Conservation (phyloP, 2,113 vertebrate species). For the Oryzias javanicus region DNA sequence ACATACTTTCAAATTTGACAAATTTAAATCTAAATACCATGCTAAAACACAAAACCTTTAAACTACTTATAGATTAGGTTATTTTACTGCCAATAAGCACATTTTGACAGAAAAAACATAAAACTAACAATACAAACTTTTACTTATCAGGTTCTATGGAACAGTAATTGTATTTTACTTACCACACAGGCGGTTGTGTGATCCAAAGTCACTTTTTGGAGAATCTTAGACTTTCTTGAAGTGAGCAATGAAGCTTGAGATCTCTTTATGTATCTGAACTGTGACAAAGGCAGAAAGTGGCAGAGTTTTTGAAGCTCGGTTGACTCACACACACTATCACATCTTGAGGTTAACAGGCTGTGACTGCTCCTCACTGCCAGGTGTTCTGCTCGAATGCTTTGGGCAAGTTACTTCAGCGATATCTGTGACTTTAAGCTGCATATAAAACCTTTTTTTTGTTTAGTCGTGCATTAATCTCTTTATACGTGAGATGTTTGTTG, state of each 20-base stretch:
- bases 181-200: conserved; percentile 41
- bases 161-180: conserved; percentile 35
- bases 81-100: too few species aligned
- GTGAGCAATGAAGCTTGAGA: conserved; percentile 21
- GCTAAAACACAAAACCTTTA: too few species aligned
- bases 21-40: too few species aligned
- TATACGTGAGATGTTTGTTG: too few species aligned
- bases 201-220: conserved; percentile 24
- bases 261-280: conserved; percentile 41
- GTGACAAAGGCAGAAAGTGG: conserved; percentile 54
- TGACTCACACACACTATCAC: conserved; percentile 71
- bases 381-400: conserved; percentile 61
- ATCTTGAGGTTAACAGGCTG: conserved; percentile 80
- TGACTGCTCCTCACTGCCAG: conserved; percentile 74
- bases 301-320: conserved; percentile 66
- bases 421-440: conserved; percentile 1
- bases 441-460: neutral
- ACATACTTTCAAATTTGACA: too few species aligned
- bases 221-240: conserved; percentile 18
- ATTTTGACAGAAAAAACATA: too few species aligned
- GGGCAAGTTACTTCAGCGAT: conserved; percentile 35
- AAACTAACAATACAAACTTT: too few species aligned
- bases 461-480: too few species aligned
- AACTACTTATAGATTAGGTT: too few species aligned
- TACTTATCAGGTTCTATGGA: too few species aligned